Evolutionary conservation across 2,113 vertebrate species (phyloP), one percentile per base, ranked within the genome.

Genomic region (Ranitomeya imitator): DNA sequence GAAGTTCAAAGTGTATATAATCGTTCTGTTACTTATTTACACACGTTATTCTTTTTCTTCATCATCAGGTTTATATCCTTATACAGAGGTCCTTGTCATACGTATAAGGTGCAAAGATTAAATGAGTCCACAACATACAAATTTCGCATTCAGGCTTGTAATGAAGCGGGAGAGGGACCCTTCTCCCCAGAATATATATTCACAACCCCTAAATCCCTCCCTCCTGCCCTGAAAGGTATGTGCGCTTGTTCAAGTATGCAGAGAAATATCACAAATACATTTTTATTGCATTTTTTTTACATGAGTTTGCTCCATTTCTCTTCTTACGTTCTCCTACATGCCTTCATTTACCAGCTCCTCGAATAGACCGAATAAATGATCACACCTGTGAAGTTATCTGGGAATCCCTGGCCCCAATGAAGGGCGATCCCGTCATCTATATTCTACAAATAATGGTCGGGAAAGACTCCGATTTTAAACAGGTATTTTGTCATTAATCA

Each of bases 121-220:
- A 98, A 94, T 94, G 98, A 99, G 94, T 98, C 97, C 89, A 99
- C 97, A 78, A 97, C 97, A 55, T 99, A 99, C 93, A 96, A 92
- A 90, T 99, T 99, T 94, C 97, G 96, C 94, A 99, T 99, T 94
- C 98, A 99, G 95, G 98, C 98, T 90, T 99, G 97, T 92, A 99
- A 99, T 89, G 97, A 99, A 94, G 97, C 97, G 90, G 98, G 98
- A 18, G 97, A 98, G 94, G 98, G 98, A 88, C 97, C 97, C 90
- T 96, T 98, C 92, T 99, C 98, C 91, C 94, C 94, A 93, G 96
- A 98, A 92, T 99, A 99, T 93, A 93, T 97, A 92, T 99, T 99
- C 94, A 97, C 95, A 90, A 99, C 98, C 93, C 95, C 97, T 81
- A 97, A 96, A 92, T 99, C 97, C 89, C 95, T 98, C 83, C 98